phyloP scores from a whole-genome alignment of 2,888 invertebrate genomes.

The Eristalis tenax region DNA sequence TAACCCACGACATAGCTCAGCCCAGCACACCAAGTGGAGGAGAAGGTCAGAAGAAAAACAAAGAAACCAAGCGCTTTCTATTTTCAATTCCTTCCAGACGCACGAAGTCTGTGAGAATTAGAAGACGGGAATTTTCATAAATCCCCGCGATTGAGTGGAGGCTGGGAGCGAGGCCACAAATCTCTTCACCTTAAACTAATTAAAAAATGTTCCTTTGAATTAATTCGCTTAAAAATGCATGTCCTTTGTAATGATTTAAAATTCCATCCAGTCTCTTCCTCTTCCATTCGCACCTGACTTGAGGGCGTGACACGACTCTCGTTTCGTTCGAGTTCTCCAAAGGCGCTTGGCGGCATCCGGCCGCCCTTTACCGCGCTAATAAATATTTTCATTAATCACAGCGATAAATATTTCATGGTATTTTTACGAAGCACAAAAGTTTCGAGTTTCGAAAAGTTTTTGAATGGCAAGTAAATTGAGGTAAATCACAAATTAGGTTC shows the following conservation, averaged over 20 bases:
- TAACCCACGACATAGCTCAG: conserved; percentile 74
- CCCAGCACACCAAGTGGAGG: no score
- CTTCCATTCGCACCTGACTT: conserved; percentile 60
- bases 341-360: background rate
- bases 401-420: conserved; percentile 73
- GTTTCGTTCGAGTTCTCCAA: no score
- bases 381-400: conserved; percentile 74
- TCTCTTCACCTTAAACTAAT: conserved; percentile 78
- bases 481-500: conserved; percentile 74
- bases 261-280: conserved; percentile 24
- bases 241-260: conserved; percentile 71
- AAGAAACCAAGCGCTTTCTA: background rate
- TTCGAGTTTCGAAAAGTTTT: conserved; percentile 68
- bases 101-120: conserved; percentile 18
- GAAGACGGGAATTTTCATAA: conserved; percentile 71
- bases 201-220: conserved; percentile 76
- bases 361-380: conserved; percentile 23
- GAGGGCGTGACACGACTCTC: conserved; percentile 57
- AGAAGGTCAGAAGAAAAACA: background rate
- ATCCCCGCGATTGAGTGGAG: conserved; percentile 66
- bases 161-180: conserved; percentile 74
- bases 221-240: conserved; percentile 71
- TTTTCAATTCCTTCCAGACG: background rate
- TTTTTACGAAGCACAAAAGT: conserved; percentile 64
- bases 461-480: conserved; percentile 74